These are phyloP conservation scores for Plectropomus leopardus DNA, from an alignment of 2,113 vertebrate species.

Conservation along the genomic window DNA sequence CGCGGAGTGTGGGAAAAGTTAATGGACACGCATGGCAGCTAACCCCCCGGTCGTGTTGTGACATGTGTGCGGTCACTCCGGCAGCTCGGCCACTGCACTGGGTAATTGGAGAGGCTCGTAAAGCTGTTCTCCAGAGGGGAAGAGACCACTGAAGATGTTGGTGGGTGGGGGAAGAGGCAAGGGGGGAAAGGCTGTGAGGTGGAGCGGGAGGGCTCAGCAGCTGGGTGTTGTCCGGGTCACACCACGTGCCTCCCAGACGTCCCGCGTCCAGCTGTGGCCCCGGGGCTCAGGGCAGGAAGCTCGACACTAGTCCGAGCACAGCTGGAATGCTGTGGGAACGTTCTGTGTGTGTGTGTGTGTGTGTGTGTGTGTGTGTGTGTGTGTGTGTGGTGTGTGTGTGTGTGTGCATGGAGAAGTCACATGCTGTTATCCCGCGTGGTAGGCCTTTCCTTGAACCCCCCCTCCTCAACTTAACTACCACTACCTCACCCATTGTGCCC, in stretches of 20 bases:
- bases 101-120: constrained; percentile 84
- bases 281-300: constrained; percentile 80
- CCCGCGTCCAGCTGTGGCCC: constrained; percentile 84
- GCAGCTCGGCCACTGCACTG: constrained; percentile 79
- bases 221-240: constrained; percentile 81
- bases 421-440: constrained; percentile 69
- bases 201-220: constrained; percentile 62
- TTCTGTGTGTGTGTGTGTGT: constrained; percentile 23
- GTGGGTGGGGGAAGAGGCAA: constrained; percentile 30
- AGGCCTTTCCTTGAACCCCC: constrained; percentile 68
- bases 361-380: constrained; percentile 27
- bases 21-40: constrained; percentile 94
- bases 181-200: constrained; percentile 31
- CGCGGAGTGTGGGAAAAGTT: constrained; percentile 95
- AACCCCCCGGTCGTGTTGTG: constrained; percentile 87
- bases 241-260: constrained; percentile 82
- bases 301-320: constrained; percentile 67
- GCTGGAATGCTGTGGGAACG: constrained; percentile 78
- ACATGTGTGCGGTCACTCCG: constrained; percentile 86
- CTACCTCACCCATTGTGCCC: constrained; percentile 72
- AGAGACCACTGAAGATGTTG: constrained; percentile 73
- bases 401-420: no score
- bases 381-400: constrained; percentile 27
- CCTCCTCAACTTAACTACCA: constrained; percentile 39
- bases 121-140: constrained; percentile 80